Evolutionary conservation across 2,113 vertebrate genomes (phyloP), one percentile per base, ranked within the genome.

Genomic region (Stegostoma tigrinum): DNA sequence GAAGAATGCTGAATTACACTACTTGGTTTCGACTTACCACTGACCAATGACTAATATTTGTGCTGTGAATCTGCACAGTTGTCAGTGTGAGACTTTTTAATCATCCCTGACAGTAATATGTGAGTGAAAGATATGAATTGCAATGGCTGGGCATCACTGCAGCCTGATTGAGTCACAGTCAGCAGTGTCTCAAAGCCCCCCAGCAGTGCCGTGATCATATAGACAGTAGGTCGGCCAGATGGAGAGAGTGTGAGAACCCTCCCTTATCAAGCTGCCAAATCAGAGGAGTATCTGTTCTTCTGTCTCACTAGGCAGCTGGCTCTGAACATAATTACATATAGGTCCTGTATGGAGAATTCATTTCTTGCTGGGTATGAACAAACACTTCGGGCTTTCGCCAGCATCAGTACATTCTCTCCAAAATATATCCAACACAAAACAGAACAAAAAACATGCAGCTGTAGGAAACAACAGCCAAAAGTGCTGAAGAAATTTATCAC

Each of bases 241-340:
- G 94, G 94, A 95, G 66, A 45, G 94, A 95, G 42, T 72, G 68
- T 95, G 93, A 95, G 93, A 95, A 75, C 70, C 42, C 67, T 95
- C 68, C 66, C 42, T 48, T 34, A 95, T 72, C 42, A 52, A 24
- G 68, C 68, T 70, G 42, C 94, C 94, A 95, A 95, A 5, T 95
- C 94, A 72, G 24, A 45, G 12, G 42, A 95, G 68, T 72, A 72
- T 48, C 68, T 72, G 94, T 95, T 42, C 23, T 72, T 72, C 42
- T 45, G 75, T 75, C 94, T 48, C 94, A 95, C 94, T 34, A 48
- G 68, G 94, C 94, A 95, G 94, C 94, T 95, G 94, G 66, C 67
- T 72, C 42, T 72, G 68, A 52, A 6, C 68, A 15, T 67, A 93
- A 93, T 93, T 66, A 93, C 89, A 64, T 17, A 93, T 38, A n/a